Base-by-base conservation (phyloP, 2,797 vertebrate genomes). In the Astyanax mexicanus region DNA sequence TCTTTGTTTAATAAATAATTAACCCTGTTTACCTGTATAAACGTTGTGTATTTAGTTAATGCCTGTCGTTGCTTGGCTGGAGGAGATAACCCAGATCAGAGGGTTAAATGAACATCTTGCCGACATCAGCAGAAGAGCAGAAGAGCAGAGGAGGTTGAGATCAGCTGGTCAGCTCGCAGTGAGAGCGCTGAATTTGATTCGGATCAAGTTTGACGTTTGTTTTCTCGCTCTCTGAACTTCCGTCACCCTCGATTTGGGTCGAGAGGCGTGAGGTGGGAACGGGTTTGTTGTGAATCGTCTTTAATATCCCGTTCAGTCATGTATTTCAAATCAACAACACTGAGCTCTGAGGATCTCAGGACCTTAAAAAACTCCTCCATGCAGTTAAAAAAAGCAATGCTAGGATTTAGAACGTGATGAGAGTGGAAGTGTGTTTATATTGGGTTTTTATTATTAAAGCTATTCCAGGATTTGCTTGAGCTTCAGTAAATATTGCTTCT, bases 391-490 rank as follows among this genome's bases (percentile, higher is more conserved):
- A 15, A 17, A 7, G 57, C 4, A 4, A 4, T n/a, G 37, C 10
- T 7, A 57, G 19, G 32, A 9, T 60, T 9, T 21, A 54, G 19
- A 25, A 9, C 8, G 9, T 21, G 58, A 10, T 3, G 35, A 19
- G 58, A 40, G n/a, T 35, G 2, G 23, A 55, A 10, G 9, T 8
- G n/a, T n/a, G n/a, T 58, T 60, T 37, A 19, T n/a, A n/a, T n/a
- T n/a, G n/a, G n/a, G n/a, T n/a, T n/a, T 58, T 60, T 37, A 19
- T n/a, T 60, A 57, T 57, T 57, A 57, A 57, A 57, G 54, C 2
- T 29, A 32, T 2, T 32, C 57, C 15, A 42, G 40, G 25, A 55
- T 55, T 27, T 55, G 52, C 54, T 13, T 23, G 5, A 10, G 25
- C 6, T 11, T 29, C 27, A 32, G 29, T 19, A 29, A 60, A 1